These are phyloP conservation scores for Peucedramus taeniatus DNA, from an alignment of 2,113 vertebrate genomes.

Conservation along the genomic window DNA sequence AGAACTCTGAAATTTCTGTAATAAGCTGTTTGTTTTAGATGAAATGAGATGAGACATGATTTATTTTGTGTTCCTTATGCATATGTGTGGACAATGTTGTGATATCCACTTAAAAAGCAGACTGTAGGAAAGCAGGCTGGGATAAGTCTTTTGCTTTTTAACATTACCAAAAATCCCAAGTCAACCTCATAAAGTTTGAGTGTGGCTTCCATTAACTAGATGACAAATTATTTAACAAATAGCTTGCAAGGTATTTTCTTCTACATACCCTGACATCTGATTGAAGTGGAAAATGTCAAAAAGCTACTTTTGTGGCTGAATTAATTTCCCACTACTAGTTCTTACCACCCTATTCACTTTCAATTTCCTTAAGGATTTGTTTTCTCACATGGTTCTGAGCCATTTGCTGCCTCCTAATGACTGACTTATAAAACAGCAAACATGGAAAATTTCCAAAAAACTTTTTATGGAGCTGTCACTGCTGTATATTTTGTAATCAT, in stretches of 20 bases:
- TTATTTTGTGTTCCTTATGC: neutral
- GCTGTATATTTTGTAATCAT: neutral
- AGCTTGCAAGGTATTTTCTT: neutral
- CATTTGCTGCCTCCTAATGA: conserved; percentile 84
- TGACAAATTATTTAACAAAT: neutral
- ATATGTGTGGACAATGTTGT: neutral
- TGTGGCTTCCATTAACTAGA: neutral
- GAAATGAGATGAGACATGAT: neutral
- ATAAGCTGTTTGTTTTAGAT: neutral
- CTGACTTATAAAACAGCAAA: conserved; percentile 72
- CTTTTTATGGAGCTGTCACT: neutral
- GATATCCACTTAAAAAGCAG: neutral
- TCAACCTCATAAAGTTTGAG: neutral
- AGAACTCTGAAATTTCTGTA: neutral
- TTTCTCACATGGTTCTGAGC: conserved; percentile 68
- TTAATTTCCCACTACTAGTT: conserved; percentile 36
- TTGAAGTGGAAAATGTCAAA: neutral
- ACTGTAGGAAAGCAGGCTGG: neutral
- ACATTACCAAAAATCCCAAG: neutral
- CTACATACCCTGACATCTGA: neutral
- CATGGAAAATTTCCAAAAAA: conserved; percentile 49
- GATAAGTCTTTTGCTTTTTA: neutral
- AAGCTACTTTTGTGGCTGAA: conserved; percentile 2
- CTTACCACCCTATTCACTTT: neutral
- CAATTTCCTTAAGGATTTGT: conserved; percentile 43